Conservation (phyloP, 1,140 invertebrate genomes). For the Aphidius gifuensis region DNA sequence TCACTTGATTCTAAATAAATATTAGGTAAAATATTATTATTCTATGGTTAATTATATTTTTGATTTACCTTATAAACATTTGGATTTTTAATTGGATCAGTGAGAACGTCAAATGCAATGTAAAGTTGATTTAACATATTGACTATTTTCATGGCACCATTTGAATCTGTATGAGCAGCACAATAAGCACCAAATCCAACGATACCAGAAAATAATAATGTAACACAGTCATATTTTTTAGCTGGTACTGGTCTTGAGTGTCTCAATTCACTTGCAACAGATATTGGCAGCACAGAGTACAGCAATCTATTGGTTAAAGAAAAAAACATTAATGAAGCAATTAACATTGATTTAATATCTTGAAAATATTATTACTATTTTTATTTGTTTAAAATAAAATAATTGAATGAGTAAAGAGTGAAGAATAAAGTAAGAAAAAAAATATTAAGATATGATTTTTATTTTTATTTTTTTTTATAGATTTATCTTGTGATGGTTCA, state of each 20-base stretch:
- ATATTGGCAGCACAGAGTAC: slow-evolving; percentile 90
- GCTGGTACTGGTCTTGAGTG: slow-evolving; percentile 86
- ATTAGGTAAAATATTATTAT: slow-evolving; percentile 14
- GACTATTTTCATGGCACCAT: slow-evolving; percentile 89
- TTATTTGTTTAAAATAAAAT: not conserved
- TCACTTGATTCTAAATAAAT: slow-evolving; percentile 11
- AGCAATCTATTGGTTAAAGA: slow-evolving; percentile 64
- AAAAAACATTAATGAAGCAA: slow-evolving; percentile 22
- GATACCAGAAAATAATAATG: slow-evolving; percentile 90
- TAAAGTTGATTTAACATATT: slow-evolving; percentile 88
- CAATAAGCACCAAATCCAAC: slow-evolving; percentile 89
- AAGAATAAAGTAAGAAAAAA: not conserved
- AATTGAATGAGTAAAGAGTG: not conserved
- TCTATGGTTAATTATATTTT: not conserved
- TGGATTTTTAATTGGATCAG: slow-evolving; percentile 86
- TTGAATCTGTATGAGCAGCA: slow-evolving; percentile 78
- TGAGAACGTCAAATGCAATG: slow-evolving; percentile 86
- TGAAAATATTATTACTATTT: too few species aligned
- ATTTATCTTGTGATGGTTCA: too few species aligned
- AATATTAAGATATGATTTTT: not conserved
- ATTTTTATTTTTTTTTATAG: not conserved
- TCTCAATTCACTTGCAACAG: slow-evolving; percentile 88
- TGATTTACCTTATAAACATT: slow-evolving; percentile 88
- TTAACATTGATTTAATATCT: slow-evolving; percentile 5
- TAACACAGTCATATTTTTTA: slow-evolving; percentile 82